phyloP scores from a whole-genome alignment of 1,140 invertebrate species.

The Mercenaria mercenaria region DNA sequence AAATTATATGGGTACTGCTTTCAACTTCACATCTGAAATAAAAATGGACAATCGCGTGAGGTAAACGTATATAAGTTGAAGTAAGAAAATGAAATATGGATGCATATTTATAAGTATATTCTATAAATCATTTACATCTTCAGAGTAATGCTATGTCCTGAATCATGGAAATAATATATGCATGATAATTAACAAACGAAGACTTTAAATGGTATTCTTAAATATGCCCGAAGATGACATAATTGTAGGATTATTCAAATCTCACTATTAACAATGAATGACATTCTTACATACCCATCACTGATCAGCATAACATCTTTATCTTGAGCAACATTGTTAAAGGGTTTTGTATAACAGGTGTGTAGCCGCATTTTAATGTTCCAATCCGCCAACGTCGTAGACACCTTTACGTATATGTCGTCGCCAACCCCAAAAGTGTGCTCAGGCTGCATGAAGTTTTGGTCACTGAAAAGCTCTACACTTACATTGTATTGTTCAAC shows the following conservation, averaged over 20 bases:
- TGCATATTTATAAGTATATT: too few species aligned
- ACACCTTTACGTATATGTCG: constrained; percentile 39
- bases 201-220: background rate
- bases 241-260: background rate
- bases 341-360: constrained; percentile 39
- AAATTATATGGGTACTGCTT: constrained; percentile 18
- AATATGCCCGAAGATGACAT: background rate
- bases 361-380: constrained; percentile 10
- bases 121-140: too few species aligned
- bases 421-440: background rate
- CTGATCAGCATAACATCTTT: background rate
- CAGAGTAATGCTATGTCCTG: background rate
- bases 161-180: too few species aligned
- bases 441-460: background rate
- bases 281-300: background rate
- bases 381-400: background rate
- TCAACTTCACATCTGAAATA: constrained; percentile 10
- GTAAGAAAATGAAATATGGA: too few species aligned
- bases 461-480: background rate
- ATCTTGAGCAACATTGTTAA: background rate
- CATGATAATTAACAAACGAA: too few species aligned
- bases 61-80: too few species aligned
- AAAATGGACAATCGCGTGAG: background rate
- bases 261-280: background rate
- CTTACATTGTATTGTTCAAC: background rate